Percentiles rank a stretch among this genome's conserved stretches.
phyloP scores from a whole-genome alignment of 1,140 invertebrate species.

The Brachionus plicatilis region DNA sequence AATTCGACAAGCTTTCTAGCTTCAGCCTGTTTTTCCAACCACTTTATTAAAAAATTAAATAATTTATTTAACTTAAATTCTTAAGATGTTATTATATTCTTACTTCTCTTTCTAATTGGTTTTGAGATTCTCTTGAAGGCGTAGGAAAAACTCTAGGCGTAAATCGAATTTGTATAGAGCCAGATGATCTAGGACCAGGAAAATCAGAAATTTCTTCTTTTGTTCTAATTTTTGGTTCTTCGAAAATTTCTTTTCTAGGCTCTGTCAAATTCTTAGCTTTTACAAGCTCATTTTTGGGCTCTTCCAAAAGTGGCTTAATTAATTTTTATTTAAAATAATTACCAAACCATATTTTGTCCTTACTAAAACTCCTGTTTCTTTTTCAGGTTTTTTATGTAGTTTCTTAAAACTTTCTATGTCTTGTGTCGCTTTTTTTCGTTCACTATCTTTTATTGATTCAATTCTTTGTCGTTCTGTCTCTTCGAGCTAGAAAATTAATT shows the following conservation, averaged over 20 bases:
- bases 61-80: not conserved
- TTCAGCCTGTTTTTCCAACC: slow-evolving; percentile 21
- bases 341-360: slow-evolving; percentile 41
- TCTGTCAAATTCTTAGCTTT: slow-evolving; percentile 43
- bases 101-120: slow-evolving; percentile 68
- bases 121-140: slow-evolving; percentile 70
- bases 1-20: not conserved
- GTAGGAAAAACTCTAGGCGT: slow-evolving; percentile 73
- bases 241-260: slow-evolving; percentile 41
- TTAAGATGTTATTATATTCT: not conserved
- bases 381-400: not conserved
- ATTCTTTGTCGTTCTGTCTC: slow-evolving; percentile 60
- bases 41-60: not conserved
- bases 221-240: not conserved
- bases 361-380: slow-evolving; percentile 43
- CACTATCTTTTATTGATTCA: slow-evolving; percentile 56
- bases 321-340: not conserved
- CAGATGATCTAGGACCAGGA: slow-evolving; percentile 48
- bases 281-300: not conserved
- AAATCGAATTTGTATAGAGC: slow-evolving; percentile 60
- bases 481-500: slow-evolving; percentile 58
- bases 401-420: slow-evolving; percentile 51
- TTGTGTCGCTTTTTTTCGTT: slow-evolving; percentile 63
- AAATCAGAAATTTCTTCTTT: slow-evolving; percentile 40
- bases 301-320: not conserved